Conservation (phyloP, 37 sponge, comb jelly and placozoan genomes). For the Geodia barretti region DNA sequence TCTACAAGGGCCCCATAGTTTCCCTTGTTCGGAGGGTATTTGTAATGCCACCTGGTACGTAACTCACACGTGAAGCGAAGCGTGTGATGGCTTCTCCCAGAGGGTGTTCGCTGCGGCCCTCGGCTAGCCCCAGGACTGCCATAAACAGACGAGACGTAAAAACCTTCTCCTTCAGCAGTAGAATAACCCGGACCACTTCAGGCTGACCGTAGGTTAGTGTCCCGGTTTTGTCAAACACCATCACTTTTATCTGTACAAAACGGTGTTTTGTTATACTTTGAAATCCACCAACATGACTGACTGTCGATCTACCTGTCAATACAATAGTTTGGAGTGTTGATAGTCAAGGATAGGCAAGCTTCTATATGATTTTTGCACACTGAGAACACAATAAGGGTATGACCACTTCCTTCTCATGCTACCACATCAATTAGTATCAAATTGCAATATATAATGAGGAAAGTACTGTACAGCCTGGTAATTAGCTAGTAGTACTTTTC, state of each 20-base stretch:
- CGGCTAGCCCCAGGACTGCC: slow-evolving; percentile 62
- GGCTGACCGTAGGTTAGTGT: slow-evolving; percentile 80
- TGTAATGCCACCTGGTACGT: not conserved
- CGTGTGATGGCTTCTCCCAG: slow-evolving; percentile 66
- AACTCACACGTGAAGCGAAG: slow-evolving; percentile 26
- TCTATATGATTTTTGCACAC: too few relatives aligned
- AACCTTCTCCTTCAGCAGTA: slow-evolving; percentile 29
- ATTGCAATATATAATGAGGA: too few relatives aligned
- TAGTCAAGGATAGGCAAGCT: too few relatives aligned
- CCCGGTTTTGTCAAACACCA: slow-evolving; percentile 88
- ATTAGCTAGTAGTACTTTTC: too few relatives aligned
- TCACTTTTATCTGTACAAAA: slow-evolving; percentile 27
- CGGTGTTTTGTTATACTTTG: too few relatives aligned
- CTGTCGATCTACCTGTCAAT: too few relatives aligned
- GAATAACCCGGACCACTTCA: slow-evolving; percentile 31
- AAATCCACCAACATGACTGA: too few relatives aligned
- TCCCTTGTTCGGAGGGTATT: not conserved
- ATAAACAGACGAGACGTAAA: slow-evolving; percentile 42
- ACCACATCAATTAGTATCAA: too few relatives aligned
- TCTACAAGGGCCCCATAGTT: not conserved
- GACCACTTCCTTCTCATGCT: too few relatives aligned
- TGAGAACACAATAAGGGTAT: too few relatives aligned
- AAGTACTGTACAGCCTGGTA: too few relatives aligned
- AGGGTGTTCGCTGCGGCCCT: slow-evolving; percentile 78
- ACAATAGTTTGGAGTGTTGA: too few relatives aligned